These are phyloP conservation scores for Sesia bembeciformis DNA, from an alignment of 2,888 invertebrate species.

Conservation along the genomic window DNA sequence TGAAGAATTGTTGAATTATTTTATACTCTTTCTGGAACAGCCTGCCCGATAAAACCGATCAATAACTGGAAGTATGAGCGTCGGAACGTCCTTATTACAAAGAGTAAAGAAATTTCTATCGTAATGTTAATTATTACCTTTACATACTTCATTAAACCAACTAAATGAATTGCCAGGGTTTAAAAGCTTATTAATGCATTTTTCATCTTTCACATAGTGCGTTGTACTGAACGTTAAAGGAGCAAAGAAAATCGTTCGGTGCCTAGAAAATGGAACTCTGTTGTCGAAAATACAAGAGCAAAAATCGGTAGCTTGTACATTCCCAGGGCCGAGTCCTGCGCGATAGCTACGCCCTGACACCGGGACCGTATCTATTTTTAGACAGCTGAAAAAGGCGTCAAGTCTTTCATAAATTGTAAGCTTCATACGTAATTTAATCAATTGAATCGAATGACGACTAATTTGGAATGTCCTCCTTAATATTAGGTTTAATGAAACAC, in stretches of 20 bases:
- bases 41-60: no score
- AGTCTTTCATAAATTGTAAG: constrained; percentile 18
- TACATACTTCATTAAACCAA: no score
- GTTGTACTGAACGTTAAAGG: constrained; percentile 12
- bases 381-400: constrained; percentile 30
- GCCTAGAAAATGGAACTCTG: constrained; percentile 6
- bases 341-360: constrained; percentile 13
- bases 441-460: background rate
- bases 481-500: no score
- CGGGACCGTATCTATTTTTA: constrained; percentile 32
- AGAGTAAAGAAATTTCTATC: no score
- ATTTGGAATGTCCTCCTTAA: background rate
- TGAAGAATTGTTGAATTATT: no score
- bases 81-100: no score
- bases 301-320: constrained; percentile 7
- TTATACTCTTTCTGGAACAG: no score
- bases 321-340: constrained; percentile 13
- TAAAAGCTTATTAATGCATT: background rate
- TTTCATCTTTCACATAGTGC: background rate
- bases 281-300: constrained; percentile 8
- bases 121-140: no score
- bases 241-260: constrained; percentile 10
- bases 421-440: background rate
- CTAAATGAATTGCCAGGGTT: no score
- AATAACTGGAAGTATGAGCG: no score